phyloP scores from a whole-genome alignment of 1,140 invertebrate species.

The Andricus grossulariae region DNA sequence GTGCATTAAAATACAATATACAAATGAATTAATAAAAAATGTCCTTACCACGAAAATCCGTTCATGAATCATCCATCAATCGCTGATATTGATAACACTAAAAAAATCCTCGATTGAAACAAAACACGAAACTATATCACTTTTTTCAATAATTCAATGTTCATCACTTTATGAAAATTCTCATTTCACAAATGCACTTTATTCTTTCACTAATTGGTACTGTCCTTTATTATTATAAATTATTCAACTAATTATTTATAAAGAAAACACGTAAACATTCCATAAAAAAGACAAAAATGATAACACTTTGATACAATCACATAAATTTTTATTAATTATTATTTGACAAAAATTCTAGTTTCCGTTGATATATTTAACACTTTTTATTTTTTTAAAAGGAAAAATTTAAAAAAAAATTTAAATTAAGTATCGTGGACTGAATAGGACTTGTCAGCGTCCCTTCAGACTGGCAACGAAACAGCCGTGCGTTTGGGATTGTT shows the following conservation, averaged over 20 bases:
- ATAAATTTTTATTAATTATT: not conserved
- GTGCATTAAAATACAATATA: not conserved
- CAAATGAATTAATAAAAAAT: slow-evolving; percentile 5
- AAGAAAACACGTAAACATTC: slow-evolving; percentile 3
- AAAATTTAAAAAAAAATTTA: slow-evolving; percentile 22
- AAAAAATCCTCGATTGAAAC: not conserved
- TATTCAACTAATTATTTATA: not conserved
- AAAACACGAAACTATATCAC: not conserved
- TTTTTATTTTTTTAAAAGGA: not conserved
- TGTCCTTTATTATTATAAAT: not conserved
- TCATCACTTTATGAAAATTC: slow-evolving; percentile 13
- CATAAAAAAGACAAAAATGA: not conserved
- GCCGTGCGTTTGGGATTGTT: slow-evolving; percentile 51
- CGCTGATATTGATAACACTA: not conserved
- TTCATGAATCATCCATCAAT: slow-evolving; percentile 44
- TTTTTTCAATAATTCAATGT: not conserved
- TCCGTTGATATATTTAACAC: no score
- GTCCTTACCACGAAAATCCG: slow-evolving; percentile 52
- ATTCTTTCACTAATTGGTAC: not conserved
- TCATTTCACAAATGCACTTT: not conserved
- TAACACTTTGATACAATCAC: not conserved
- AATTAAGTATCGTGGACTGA: not conserved
- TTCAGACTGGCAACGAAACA: slow-evolving; percentile 55
- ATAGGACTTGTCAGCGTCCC: slow-evolving; percentile 25
- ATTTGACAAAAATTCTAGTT: not conserved